Evolutionary conservation across 2,888 invertebrate genomes (phyloP), one percentile per base, ranked within the genome.

Genomic region (Stomorhina lunata): DNA sequence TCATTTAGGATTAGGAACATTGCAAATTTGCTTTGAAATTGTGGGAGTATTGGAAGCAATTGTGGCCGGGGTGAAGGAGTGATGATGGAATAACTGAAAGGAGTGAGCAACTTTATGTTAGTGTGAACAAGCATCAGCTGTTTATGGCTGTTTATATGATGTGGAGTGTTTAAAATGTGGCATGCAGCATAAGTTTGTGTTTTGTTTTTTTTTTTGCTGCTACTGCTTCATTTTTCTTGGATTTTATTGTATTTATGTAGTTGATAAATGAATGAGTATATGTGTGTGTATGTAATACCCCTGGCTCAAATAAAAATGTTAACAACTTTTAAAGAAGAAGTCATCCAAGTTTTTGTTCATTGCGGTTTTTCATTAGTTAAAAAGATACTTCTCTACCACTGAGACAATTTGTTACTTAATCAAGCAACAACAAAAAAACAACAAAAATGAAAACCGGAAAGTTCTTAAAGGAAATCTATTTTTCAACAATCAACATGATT

Each of bases 71-170:
- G 34, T 55, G 55, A 29, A n/a, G 29, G 22, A 17, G 17, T 20
- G 17, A n/a, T n/a, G n/a, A 45, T 53, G 71, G 45, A 5, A 9
- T 37, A 34, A n/a, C n/a, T 53, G 27, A 65, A 50, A 66, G 77
- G 63, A 68, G 78, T 78, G 61, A 53, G 53, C n/a, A n/a, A n/a
- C n/a, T n/a, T 55, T 53, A 27, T 63, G 45, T 75, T 75, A 17
- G 55, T 66, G 75, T 66, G 55, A 75, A 66, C 75, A 75, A 71
- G 63, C 82, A 82, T 82, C 82, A 82, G 82, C 82, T 82, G 82
- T 79, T 82, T 71, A 68, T 72, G 66, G 34, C 59, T 68, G 77
- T 77, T 81, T 81, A 72, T 73, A 72, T 77, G 72, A 59, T 77
- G 66, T 61, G 66, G 48, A 75, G 61, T 61, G 37, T 77, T 77